These are phyloP conservation scores for Gephyroberyx darwinii DNA, from an alignment of 2,797 vertebrate genomes.

Conservation along the genomic window DNA sequence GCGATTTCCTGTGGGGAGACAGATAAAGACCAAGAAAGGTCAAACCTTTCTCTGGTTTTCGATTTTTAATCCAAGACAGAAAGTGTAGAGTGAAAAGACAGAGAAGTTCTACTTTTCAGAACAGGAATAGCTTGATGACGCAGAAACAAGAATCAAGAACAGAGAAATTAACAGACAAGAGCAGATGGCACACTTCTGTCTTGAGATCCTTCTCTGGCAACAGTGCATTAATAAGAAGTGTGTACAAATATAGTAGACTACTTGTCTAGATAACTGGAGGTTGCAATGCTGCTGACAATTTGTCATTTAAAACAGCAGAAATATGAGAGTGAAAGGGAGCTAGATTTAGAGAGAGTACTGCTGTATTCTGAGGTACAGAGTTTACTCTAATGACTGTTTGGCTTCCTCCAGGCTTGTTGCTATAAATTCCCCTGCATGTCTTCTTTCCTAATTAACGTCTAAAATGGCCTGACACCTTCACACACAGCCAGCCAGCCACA, in stretches of 20 bases:
- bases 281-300: not conserved
- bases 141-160: too few relatives aligned
- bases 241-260: not conserved
- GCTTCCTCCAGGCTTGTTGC: slow-evolving; percentile 31
- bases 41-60: slow-evolving; percentile 5
- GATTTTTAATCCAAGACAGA: not conserved
- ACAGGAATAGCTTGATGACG: too few relatives aligned
- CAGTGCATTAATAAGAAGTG: too few relatives aligned
- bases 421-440: slow-evolving; percentile 32
- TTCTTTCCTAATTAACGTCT: slow-evolving; percentile 55
- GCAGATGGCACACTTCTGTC: too few relatives aligned
- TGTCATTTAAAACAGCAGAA: not conserved
- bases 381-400: slow-evolving; percentile 29
- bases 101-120: not conserved
- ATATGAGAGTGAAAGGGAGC: not conserved
- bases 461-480: slow-evolving; percentile 52
- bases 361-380: slow-evolving; percentile 12
- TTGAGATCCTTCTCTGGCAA: too few relatives aligned
- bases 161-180: too few relatives aligned
- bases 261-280: not conserved
- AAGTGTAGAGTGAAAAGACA: not conserved
- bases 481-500: slow-evolving; percentile 24
- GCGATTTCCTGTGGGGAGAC: slow-evolving; percentile 86
- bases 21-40: slow-evolving; percentile 33
- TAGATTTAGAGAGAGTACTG: slow-evolving; percentile 6